A percentile compares a stretch with the other conserved stretches of the same genome.
Conservation (phyloP, 1,140 invertebrate genomes). For the Zeugodacus cucurbitae region DNA sequence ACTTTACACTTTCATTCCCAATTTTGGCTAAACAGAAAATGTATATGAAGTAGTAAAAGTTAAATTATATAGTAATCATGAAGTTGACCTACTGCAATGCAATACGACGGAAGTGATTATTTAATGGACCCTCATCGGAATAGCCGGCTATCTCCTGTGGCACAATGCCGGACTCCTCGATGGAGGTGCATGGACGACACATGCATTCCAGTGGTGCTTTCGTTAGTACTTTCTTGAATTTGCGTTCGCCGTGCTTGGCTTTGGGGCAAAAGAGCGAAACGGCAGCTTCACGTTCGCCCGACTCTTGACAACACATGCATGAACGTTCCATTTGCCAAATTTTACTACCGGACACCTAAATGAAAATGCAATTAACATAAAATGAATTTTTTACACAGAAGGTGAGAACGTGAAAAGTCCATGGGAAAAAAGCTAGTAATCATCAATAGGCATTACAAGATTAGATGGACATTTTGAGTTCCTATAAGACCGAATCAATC, state of each 20-base stretch:
- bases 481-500: too few relatives aligned
- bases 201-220: slow-evolving; percentile 93
- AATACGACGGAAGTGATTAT: slow-evolving; percentile 77
- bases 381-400: too few relatives aligned
- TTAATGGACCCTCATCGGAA: slow-evolving; percentile 80
- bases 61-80: background rate
- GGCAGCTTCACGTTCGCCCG: slow-evolving; percentile 89
- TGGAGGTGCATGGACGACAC: slow-evolving; percentile 90
- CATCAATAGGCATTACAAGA: too few relatives aligned
- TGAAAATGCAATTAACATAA: background rate
- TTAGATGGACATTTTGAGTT: too few relatives aligned
- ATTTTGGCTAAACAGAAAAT: slow-evolving; percentile 18
- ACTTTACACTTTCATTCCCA: background rate
- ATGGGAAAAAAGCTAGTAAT: too few relatives aligned
- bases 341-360: slow-evolving; percentile 91
- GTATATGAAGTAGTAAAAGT: background rate
- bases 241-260: slow-evolving; percentile 84
- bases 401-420: too few relatives aligned
- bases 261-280: slow-evolving; percentile 90
- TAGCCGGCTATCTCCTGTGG: slow-evolving; percentile 91
- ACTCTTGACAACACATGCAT: slow-evolving; percentile 95
- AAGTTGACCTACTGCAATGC: slow-evolving; percentile 59
- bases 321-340: slow-evolving; percentile 96
- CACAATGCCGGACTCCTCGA: slow-evolving; percentile 87
- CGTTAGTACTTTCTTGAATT: slow-evolving; percentile 88